Evolutionary conservation across 2,888 invertebrate genomes (phyloP), one percentile per base, ranked within the genome.

Genomic region (Drosophila paracracens): DNA sequence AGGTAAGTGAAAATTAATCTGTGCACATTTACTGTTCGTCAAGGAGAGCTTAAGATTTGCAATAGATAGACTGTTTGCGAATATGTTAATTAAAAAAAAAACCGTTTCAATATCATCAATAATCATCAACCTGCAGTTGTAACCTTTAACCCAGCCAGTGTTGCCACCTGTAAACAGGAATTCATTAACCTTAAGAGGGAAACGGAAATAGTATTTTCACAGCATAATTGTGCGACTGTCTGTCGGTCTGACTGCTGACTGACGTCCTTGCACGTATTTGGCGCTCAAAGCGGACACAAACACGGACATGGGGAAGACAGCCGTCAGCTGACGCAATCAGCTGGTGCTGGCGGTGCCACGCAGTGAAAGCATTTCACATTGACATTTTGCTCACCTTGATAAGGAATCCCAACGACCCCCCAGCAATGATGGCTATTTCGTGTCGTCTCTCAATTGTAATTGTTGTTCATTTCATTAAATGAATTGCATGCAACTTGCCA

Each of bases 1-100:
- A 92, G 85, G 93, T 93, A 90, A 92, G 92, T 92, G 68, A 50
- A 18, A 35, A 31, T 11, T 18, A 56, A n/a, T 13, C 25, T 52
- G 36, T 57, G 8, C n/a, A 35, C 43, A 38, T 52, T 13, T 13
- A 13, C 16, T 31, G 21, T 8, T 25, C 16, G 50, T 6, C 18
- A 38, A 38, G 4, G 7, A 29, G 3, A 10, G 36, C 10, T 35
- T 56, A 35, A 48, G 16, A 4, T 43, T 21, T 16, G 48, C 31
- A 18, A 21, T 33, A 48, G 11, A 7, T 52, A 13, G n/a, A 13
- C 13, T 16, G 16, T 18, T 4, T 21, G 13, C 13, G 16, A 29
- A 40, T 57, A 33, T 40, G 31, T 4, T 38, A 27, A 56, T 36
- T 1, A 25, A 54, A 31, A 36, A 66, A 25, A 36, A 16, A 27